These are phyloP conservation scores for Araneus ventricosus DNA, from an alignment of 1,140 invertebrate species.

Conservation along the genomic window DNA sequence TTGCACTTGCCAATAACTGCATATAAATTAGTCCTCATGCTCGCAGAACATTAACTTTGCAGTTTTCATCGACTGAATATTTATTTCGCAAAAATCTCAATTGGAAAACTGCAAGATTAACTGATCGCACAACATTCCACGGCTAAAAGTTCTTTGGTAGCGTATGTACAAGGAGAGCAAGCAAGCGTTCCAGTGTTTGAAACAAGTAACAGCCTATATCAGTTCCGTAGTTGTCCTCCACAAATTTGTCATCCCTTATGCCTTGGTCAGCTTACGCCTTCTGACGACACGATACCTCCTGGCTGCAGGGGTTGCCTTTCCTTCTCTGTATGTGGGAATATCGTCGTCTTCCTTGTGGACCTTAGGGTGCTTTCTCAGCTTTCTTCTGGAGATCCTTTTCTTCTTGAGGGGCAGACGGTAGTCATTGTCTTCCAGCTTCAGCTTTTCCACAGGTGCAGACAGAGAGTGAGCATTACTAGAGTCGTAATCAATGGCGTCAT, in stretches of 20 bases:
- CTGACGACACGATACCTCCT: constrained; percentile 27
- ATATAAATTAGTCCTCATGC: constrained; percentile 1
- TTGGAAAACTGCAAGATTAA: not conserved
- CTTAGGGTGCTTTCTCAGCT: constrained; percentile 26
- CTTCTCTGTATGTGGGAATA: constrained; percentile 68
- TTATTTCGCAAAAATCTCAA: not conserved
- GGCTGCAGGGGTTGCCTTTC: constrained; percentile 56
- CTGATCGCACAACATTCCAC: not conserved
- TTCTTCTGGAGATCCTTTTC: constrained; percentile 32
- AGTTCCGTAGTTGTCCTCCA: not conserved
- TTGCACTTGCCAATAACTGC: not conserved
- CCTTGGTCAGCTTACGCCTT: constrained; percentile 39
- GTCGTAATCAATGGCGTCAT: constrained; percentile 48
- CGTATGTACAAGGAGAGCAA: constrained; percentile 7
- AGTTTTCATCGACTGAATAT: not conserved
- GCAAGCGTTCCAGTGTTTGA: not conserved
- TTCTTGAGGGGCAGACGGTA: constrained; percentile 1
- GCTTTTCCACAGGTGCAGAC: not conserved
- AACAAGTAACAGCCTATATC: not conserved
- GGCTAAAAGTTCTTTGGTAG: not conserved
- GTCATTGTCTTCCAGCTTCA: not conserved
- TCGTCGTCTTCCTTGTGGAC: not conserved
- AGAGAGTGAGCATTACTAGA: constrained; percentile 51
- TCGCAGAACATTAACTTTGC: not conserved
- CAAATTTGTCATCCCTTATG: not conserved